Base-by-base conservation (phyloP, 2,113 vertebrate genomes). In the Holacanthus passer region DNA sequence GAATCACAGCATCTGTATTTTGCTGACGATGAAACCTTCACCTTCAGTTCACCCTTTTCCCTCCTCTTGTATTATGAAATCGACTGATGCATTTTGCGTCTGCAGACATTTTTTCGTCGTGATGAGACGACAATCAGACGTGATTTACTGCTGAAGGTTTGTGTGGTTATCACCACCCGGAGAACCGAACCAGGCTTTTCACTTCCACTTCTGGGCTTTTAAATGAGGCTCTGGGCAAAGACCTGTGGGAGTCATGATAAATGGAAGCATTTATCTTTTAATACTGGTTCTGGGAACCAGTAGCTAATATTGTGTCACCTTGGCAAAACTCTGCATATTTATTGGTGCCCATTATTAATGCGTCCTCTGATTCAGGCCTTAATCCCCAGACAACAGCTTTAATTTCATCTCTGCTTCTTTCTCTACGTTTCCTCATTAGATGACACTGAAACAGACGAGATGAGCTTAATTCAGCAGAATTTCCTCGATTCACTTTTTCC, bases 221-320 rank as follows among this genome's bases (percentile, higher is more conserved):
- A 53, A 64, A 58, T 11, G 45, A 22, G 13, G 74, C 52, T 53
- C 45, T 55, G 52, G 29, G 27, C 58, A 56, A 31, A 41, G 20
- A 79, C 17, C 62, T 48, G 70, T 19, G 56, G 66, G 41, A n/a
- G n/a, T 29, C 27, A 1, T 10, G 7, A 79, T 55, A 65, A 71
- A 71, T 60, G 22, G 24, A 37, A 24, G 43, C 14, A n/a, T 74
- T 73, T 64, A 64, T 70, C 29, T 69, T 82, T 82, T 58, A 78
- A 73, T 41, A 11, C 27, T 3, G 37, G 16, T 69, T 74, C 70
- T 83, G 29, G 37, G 76, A 79, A 65, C 45, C 31, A 20, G 76
- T 20, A 83, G 71, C 71, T 56, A 22, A 60, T 35, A 45, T n/a
- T 70, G 50, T 55, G 64, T 70, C 55, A 64, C 24, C 32, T 52